phyloP scores from a whole-genome alignment of 2,113 vertebrate genomes.

The Notarius quadriscutis region DNA sequence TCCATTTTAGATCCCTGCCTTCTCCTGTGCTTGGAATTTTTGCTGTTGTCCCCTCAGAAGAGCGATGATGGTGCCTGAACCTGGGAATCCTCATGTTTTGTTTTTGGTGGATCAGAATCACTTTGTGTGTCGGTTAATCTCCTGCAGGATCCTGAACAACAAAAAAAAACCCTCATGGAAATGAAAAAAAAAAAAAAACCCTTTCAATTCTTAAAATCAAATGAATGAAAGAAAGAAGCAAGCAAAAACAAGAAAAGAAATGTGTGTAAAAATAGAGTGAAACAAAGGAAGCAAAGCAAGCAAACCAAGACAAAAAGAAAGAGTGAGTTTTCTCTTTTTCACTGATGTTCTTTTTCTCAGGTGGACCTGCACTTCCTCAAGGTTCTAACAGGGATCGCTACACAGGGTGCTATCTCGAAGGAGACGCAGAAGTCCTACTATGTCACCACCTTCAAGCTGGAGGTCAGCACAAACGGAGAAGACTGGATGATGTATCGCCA shows the following conservation, averaged over 20 bases:
- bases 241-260: neutral
- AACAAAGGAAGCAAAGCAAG: neutral
- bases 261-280: neutral
- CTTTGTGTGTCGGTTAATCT: neutral
- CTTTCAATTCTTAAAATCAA: no score
- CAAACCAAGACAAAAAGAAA: neutral
- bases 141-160: neutral
- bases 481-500: conserved; percentile 99
- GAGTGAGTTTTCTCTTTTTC: conserved; percentile 24
- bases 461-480: conserved; percentile 97
- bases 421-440: conserved; percentile 93
- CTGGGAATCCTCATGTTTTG: conserved; percentile 26
- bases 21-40: neutral
- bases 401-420: conserved; percentile 92
- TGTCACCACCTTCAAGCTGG: conserved; percentile 92
- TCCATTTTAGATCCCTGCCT: conserved; percentile 64
- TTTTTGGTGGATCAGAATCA: conserved; percentile 24
- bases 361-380: conserved; percentile 97
- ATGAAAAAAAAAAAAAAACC: no score
- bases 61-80: neutral
- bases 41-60: neutral
- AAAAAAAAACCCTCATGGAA: neutral
- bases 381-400: conserved; percentile 90
- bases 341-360: conserved; percentile 62
- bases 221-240: no score